A percentile compares a stretch with the other conserved stretches of the same genome.
Conservation (phyloP, 2,888 invertebrate species). For the Pseudoips prasinana region DNA sequence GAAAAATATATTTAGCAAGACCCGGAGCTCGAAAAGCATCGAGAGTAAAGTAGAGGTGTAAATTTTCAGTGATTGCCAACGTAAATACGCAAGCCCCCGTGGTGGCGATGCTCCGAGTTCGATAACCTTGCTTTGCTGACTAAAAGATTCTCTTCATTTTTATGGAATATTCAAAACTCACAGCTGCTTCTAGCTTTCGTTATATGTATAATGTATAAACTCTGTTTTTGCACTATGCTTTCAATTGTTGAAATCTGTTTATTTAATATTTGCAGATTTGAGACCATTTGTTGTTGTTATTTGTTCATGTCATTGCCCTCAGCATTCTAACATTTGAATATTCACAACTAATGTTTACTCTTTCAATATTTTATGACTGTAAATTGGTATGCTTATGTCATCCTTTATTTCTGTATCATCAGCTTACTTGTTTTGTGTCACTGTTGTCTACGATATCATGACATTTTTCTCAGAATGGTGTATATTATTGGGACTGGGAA, state of each 20-base stretch:
- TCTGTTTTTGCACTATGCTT: too few relatives aligned
- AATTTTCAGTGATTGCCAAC: conserved; percentile 65
- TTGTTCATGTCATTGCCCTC: conserved; percentile 54
- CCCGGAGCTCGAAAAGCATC: conserved; percentile 52
- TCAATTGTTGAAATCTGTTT: too few relatives aligned
- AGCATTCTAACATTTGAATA: conserved; percentile 42
- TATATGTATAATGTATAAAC: too few relatives aligned
- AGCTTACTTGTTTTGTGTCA: conserved; percentile 1
- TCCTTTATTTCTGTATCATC: conserved; percentile 6
- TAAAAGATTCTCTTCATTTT: conserved; percentile 7
- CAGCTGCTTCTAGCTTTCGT: conserved; percentile 18
- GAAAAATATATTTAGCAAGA: conserved; percentile 55
- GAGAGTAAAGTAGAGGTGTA: conserved; percentile 53
- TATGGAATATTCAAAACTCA: conserved; percentile 21
- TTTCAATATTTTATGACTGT: conserved; percentile 44
- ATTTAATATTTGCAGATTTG: too few relatives aligned
- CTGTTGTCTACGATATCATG: conserved; percentile 1
- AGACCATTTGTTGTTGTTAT: conserved; percentile 38
- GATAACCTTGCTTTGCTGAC: conserved; percentile 44
- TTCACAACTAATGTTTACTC: conserved; percentile 45
- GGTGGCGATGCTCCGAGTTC: conserved; percentile 51
- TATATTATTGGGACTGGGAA: conserved; percentile 8
- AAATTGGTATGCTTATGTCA: conserved; percentile 41
- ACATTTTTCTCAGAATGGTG: conserved; percentile 6
- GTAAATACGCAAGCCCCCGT: conserved; percentile 56